Conservation (phyloP, 2,888 invertebrate species). For the Chorisops tibialis region DNA sequence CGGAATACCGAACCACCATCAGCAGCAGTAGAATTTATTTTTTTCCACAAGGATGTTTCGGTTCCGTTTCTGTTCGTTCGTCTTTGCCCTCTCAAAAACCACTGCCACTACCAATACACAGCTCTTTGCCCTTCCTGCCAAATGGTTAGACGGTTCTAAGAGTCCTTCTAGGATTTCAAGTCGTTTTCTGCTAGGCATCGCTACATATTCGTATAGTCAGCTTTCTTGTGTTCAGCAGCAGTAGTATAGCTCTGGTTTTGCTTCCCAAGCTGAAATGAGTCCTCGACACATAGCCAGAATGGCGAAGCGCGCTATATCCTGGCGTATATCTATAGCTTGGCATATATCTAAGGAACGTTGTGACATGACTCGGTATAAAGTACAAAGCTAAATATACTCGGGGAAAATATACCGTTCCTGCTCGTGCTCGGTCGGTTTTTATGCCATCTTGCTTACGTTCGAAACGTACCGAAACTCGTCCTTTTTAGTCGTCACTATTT, state of each 20-base stretch:
- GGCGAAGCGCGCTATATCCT: neutral
- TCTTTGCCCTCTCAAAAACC: slow-evolving; percentile 16
- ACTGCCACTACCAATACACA: neutral
- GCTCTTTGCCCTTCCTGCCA: neutral
- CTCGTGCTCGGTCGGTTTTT: neutral
- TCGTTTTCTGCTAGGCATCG: neutral
- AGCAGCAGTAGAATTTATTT: neutral
- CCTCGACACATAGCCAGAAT: slow-evolving; percentile 2
- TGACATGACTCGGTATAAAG: slow-evolving; percentile 2
- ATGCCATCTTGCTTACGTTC: neutral
- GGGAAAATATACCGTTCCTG: slow-evolving; percentile 4
- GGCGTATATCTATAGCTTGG: neutral
- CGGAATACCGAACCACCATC: neutral
- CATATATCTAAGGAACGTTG: slow-evolving; percentile 2
- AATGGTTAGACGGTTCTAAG: slow-evolving; percentile 10
- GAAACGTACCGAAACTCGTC: neutral
- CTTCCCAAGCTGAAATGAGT: neutral
- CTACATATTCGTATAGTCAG: too few relatives aligned
- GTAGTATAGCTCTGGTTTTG: too few relatives aligned
- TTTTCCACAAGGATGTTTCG: slow-evolving; percentile 3
- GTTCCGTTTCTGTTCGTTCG: slow-evolving; percentile 15
- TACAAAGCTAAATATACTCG: slow-evolving; percentile 13
- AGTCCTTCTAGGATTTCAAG: slow-evolving; percentile 23
- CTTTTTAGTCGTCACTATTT: neutral
- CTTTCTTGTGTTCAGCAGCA: too few relatives aligned